Evolutionary conservation across 2,797 vertebrate species (phyloP), one percentile per base, ranked within the genome.

Genomic region (Delichon dasypus): DNA sequence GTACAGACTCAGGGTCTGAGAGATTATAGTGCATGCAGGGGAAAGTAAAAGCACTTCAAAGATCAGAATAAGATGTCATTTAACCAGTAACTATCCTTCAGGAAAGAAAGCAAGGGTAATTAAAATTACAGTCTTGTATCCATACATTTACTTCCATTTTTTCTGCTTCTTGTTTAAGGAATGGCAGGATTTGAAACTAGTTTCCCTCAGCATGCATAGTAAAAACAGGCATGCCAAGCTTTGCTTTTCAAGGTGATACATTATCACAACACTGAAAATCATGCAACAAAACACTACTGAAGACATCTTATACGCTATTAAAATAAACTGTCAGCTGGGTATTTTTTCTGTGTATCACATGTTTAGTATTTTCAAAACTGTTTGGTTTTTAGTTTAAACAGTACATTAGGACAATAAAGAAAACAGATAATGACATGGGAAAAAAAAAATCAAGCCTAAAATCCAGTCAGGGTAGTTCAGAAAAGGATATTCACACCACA

Each of bases 31-130:
- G 20, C 21, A 23, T 4, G 5, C 27, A 88, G 80, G 74, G 67
- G 55, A 90, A 93, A 94, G 90, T 44, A 90, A 91, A 91, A 86
- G 77, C 80, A 66, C 4, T 45, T 70, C 55, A 78, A 73, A 91
- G 10, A 90, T 51, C 65, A 95, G 42, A 85, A 23, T 75, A 87
- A 78, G 48, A 47, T 38, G 47, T 38, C 62, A 73, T 72, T 94
- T 86, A 88, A 72, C n/a, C 40, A 44, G 70, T 20, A 95, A 88
- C 66, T 53, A 93, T 29, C 58, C 55, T 82, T 81, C 74, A 79
- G 64, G 55, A 88, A 86, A 50, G n/a, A 68, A 88, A 79, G 62
- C 13, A 70, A 36, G 13, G 10, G 29, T 66, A 94, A 94, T 88
- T 91, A 89, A 94, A 94, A 94, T 48, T 30, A 47, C 53, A 77